phyloP scores from a whole-genome alignment of 2,113 vertebrate genomes.

The Eublepharis macularius region DNA sequence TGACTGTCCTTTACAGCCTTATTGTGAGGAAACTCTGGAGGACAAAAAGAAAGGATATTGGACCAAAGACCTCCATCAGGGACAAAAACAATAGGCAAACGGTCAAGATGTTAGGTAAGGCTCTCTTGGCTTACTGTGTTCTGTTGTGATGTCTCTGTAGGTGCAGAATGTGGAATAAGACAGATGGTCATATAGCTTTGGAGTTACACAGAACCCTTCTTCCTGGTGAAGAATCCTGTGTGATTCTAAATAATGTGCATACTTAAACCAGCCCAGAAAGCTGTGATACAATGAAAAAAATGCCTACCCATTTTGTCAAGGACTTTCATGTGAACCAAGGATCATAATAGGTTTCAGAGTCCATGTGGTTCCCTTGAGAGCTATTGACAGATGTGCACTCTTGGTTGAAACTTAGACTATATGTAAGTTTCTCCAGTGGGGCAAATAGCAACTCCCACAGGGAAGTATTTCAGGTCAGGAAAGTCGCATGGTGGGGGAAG shows the following conservation, averaged over 20 bases:
- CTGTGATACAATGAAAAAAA: background rate
- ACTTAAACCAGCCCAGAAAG: background rate
- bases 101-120: slow-evolving; percentile 94
- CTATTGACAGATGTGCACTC: too few species aligned
- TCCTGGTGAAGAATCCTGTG: background rate
- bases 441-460: too few species aligned
- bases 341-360: too few species aligned
- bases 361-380: too few species aligned
- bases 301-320: background rate
- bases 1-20: slow-evolving; percentile 94
- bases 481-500: too few species aligned
- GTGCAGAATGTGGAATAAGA: slow-evolving; percentile 9
- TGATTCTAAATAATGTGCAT: background rate
- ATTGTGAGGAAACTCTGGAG: slow-evolving; percentile 94
- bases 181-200: background rate
- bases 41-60: slow-evolving; percentile 80
- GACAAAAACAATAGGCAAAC: slow-evolving; percentile 95
- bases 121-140: background rate
- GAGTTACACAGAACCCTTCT: background rate
- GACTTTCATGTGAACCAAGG: background rate
- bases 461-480: too few species aligned
- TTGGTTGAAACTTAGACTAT: too few species aligned
- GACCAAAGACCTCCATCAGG: slow-evolving; percentile 80
- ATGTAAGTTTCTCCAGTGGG: too few species aligned
- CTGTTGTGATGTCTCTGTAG: slow-evolving; percentile 5